Evolutionary conservation across 2,888 invertebrate genomes (phyloP).

Genomic region (Marasmarcha lunaedactyla): DNA sequence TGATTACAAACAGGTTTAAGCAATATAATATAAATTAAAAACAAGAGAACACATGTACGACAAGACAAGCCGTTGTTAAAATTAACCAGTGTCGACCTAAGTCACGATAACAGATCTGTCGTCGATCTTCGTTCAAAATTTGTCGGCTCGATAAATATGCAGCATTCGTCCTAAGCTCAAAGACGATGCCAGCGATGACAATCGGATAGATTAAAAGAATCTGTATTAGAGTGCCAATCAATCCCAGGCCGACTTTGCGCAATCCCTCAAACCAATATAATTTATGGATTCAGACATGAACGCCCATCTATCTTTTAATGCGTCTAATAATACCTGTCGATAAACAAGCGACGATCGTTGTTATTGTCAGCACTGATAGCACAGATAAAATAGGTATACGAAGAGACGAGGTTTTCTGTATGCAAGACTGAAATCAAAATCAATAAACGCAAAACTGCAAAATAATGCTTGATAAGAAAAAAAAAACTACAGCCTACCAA

Average conservation of each 20-base stretch:
- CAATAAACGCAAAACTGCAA: too few relatives aligned
- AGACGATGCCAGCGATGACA: slow-evolving; percentile 37
- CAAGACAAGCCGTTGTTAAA: background rate
- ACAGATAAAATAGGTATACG: too few relatives aligned
- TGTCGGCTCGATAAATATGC: slow-evolving; percentile 37
- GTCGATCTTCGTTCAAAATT: slow-evolving; percentile 24
- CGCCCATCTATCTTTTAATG: slow-evolving; percentile 22
- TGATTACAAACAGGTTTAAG: too few relatives aligned
- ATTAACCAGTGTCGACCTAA: background rate
- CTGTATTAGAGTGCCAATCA: slow-evolving; percentile 43
- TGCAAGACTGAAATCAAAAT: too few relatives aligned
- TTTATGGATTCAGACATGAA: slow-evolving; percentile 36
- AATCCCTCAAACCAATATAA: slow-evolving; percentile 37
- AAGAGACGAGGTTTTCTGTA: too few relatives aligned
- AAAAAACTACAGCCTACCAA: too few relatives aligned
- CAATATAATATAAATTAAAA: too few relatives aligned
- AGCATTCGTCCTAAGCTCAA: slow-evolving; percentile 20
- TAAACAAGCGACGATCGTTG: slow-evolving; percentile 18
- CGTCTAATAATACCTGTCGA: background rate
- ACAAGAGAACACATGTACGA: too few relatives aligned
- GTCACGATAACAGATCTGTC: slow-evolving; percentile 12
- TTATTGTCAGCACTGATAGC: slow-evolving; percentile 14
- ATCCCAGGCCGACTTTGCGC: slow-evolving; percentile 37
- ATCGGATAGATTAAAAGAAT: slow-evolving; percentile 35
- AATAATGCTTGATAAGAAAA: too few relatives aligned